Conservation (phyloP, 2,888 invertebrate species). For the Tryphoninae sp. region DNA sequence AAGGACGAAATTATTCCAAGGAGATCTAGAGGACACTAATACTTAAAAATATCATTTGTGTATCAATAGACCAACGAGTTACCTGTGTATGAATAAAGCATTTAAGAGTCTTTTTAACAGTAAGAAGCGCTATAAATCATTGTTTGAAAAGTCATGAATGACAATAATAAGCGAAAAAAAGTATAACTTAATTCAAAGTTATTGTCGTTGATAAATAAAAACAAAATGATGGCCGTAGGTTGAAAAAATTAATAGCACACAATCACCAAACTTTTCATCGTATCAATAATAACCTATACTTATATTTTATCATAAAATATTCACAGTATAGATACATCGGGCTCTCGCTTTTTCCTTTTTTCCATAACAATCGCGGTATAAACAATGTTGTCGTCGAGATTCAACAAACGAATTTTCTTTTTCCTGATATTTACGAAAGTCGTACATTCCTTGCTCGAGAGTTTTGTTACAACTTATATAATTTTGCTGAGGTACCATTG, state of each 20-base stretch:
- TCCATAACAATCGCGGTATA: constrained; percentile 56
- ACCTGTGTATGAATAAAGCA: too few relatives aligned
- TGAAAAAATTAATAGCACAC: background rate
- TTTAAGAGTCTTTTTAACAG: too few relatives aligned
- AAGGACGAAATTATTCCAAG: too few relatives aligned
- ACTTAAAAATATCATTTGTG: too few relatives aligned
- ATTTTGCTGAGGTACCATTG: constrained; percentile 52
- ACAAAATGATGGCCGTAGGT: background rate
- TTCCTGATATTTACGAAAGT: constrained; percentile 24
- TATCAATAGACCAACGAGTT: too few relatives aligned
- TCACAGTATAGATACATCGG: constrained; percentile 76
- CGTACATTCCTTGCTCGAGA: constrained; percentile 30
- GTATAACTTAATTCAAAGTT: too few relatives aligned
- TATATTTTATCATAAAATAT: constrained; percentile 72
- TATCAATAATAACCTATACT: constrained; percentile 70
- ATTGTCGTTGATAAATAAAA: background rate
- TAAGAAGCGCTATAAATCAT: too few relatives aligned
- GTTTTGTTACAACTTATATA: constrained; percentile 42
- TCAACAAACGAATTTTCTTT: constrained; percentile 39
- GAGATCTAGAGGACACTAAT: too few relatives aligned
- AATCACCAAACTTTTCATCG: constrained; percentile 1
- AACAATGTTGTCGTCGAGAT: constrained; percentile 56
- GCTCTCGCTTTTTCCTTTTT: constrained; percentile 46
- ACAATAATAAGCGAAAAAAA: too few relatives aligned
- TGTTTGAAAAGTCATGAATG: too few relatives aligned